Evolutionary conservation across 2,113 vertebrate genomes (phyloP), one percentile per base, ranked within the genome.

Genomic region (Scortum barcoo): DNA sequence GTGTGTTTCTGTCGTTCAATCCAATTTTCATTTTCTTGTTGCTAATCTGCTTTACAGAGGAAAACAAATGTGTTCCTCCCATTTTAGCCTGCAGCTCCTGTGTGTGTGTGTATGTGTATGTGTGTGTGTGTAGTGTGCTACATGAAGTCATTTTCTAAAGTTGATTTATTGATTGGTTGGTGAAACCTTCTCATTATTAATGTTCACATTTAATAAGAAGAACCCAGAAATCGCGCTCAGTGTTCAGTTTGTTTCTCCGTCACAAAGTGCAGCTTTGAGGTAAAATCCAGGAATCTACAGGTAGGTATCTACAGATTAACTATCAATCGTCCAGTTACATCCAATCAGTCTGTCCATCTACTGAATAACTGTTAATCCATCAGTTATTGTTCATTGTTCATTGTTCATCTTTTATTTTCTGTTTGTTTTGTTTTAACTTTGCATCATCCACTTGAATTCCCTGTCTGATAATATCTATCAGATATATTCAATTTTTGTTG

Each of bases 11-110:
- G 30, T 78, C 3, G 80, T 86, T 87, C n/a, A 87, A 83, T 85
- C 81, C 71, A 80, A 84, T 89, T 89, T 86, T 60, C 70, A 76
- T 73, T 82, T 85, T 80, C 78, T 62, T 82, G 81, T 87, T 33
- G 6, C 68, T 89, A 83, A 87, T 89, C 79, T 74, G 75, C 76
- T 80, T 80, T 76, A 73, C 67, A 87, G 79, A 65, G 76, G 71
- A 50, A 76, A 89, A 81, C 81, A 76, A 65, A 75, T 60, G n/a
- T 60, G 56, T 67, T 86, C 73, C 76, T 83, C 76, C 76, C 75
- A 60, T 76, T 65, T 36, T 20, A 28, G 76, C 84, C 84, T 78
- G 74, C 73, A 81, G 84, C 72, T 60, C 19, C 33, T 72, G 16
- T 20, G 69, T 44, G 51, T 62, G 58, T 60, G 33, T 40, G 28